Evolutionary conservation across 2,888 invertebrate species (phyloP).

Genomic region (Polyommatus icarus): DNA sequence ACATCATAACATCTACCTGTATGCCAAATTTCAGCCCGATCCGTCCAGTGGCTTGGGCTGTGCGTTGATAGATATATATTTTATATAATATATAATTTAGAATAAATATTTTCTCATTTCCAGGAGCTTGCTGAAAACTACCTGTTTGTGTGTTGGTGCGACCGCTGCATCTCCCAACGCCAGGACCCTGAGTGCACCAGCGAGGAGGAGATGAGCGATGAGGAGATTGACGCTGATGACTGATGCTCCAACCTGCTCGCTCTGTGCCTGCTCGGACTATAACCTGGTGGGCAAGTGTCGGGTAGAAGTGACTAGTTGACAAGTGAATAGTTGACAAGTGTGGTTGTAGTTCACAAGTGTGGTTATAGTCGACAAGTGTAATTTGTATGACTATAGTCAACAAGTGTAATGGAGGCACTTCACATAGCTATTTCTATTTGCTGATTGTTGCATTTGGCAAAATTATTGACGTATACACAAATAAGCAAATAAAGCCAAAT

Average conservation of each 20-base stretch:
- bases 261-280: conserved; percentile 71
- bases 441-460: too few relatives aligned
- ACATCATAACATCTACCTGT: too few relatives aligned
- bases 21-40: too few relatives aligned
- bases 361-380: not conserved
- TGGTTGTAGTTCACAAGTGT: not conserved
- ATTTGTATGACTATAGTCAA: not conserved
- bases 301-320: conserved; percentile 20
- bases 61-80: too few relatives aligned
- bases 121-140: conserved; percentile 86
- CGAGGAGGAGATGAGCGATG: conserved; percentile 86
- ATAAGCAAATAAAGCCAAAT: too few relatives aligned
- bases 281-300: conserved; percentile 40
- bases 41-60: too few relatives aligned
- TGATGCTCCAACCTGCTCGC: conserved; percentile 77
- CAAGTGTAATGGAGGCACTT: too few relatives aligned
- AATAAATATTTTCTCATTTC: conserved; percentile 26
- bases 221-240: conserved; percentile 70
- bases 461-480: too few relatives aligned
- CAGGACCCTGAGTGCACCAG: conserved; percentile 90
- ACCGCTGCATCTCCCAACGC: conserved; percentile 86
- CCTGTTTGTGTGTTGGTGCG: conserved; percentile 90
- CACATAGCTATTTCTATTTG: too few relatives aligned
- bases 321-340: not conserved
- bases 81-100: too few relatives aligned